These are phyloP conservation scores for Amphipyra tragopoginis DNA, from an alignment of 2,888 invertebrate genomes.

Conservation along the genomic window DNA sequence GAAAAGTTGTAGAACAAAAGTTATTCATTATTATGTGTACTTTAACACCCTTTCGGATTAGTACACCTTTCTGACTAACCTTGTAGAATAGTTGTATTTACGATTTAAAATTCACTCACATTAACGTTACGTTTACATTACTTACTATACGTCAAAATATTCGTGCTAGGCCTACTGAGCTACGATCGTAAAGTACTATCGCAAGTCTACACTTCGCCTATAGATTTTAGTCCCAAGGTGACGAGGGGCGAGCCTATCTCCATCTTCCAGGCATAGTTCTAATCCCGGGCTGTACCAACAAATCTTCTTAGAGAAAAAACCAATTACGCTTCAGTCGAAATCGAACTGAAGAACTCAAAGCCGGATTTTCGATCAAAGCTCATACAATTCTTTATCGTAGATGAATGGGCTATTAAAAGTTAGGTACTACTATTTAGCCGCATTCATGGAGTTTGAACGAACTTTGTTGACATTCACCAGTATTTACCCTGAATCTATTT, in stretches of 20 bases:
- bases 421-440: not conserved
- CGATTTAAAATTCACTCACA: too few species aligned
- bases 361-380: not conserved
- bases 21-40: too few species aligned
- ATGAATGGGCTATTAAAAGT: constrained; percentile 14
- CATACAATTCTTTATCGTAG: not conserved
- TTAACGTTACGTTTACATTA: too few species aligned
- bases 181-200: constrained; percentile 4
- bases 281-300: constrained; percentile 24
- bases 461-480: constrained; percentile 26
- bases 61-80: too few species aligned
- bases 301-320: constrained; percentile 25
- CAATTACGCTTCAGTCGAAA: constrained; percentile 34
- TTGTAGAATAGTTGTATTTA: too few species aligned
- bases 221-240: constrained; percentile 35
- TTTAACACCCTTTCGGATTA: too few species aligned
- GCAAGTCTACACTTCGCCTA: not conserved
- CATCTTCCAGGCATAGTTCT: constrained; percentile 30
- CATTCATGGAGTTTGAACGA: constrained; percentile 29
- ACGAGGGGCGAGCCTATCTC: constrained; percentile 21
- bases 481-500: constrained; percentile 42
- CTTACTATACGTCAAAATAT: too few species aligned
- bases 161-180: too few species aligned
- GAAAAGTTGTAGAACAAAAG: too few species aligned
- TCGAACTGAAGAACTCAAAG: not conserved